Evolutionary conservation across 1,140 invertebrate genomes (phyloP), one percentile per base, ranked within the genome.

Genomic region (Colletes gigas): DNA sequence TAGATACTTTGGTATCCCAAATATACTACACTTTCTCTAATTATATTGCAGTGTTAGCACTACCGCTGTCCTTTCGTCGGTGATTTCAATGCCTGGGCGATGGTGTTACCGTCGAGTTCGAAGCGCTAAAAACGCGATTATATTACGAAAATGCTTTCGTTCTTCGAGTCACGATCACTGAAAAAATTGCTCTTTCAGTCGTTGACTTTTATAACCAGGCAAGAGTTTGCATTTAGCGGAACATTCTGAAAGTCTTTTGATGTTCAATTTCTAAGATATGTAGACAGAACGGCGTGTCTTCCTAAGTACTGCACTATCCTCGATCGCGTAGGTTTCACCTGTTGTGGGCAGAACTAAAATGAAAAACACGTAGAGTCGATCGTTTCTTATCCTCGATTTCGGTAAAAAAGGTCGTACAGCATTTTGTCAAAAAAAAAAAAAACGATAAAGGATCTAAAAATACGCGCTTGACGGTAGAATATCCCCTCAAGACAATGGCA

Each of bases 281-380:
- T 66, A 62, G 66, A 55, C 6, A 54, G 3, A 21, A 80, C 65
- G 30, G 21, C 39, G 15, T 65, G 8, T 47, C 39, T 72, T 44
- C 2, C 50, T 6, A 12, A 47, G 14, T 57, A 59, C 6, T 57
- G 7, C 10, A 14, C 14, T 4, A 21, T 55, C 50, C 12, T 50
- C 41, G 3, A 76, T 52, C 10, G 10, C 21, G 55, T n/a, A 60
- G 39, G 14, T 47, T 84, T 14, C n/a, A 30, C 47, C 41, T 41
- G n/a, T 54, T 8, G 3, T 9, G 6, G 66, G 17, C 17, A 81
- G 67, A 10, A 83, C 6, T 0, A 84, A 60, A 55, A 81, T 7
- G 39, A 63, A 83, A 15, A 88, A 71, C 10, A 79, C 14, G 62
- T 87, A 82, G 4, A 59, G n/a, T 9, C 19, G 10, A 0, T 30